Conservation (phyloP, 2,797 vertebrate species). For the Eulemur albifrons region DNA sequence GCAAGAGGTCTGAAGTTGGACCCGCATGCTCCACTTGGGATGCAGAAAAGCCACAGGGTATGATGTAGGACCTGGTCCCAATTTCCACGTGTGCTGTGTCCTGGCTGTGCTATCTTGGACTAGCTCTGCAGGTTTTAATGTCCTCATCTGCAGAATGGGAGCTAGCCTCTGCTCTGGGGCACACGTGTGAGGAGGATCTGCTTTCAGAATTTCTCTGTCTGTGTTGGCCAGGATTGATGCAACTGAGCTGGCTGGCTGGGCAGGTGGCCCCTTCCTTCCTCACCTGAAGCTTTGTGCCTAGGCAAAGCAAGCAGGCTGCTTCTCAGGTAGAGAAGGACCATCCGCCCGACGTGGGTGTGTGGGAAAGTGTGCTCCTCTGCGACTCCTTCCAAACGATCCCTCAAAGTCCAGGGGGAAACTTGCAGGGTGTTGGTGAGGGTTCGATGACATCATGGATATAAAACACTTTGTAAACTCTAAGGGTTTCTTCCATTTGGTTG, state of each 20-base stretch:
- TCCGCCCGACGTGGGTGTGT: neutral
- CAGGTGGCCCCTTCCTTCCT: neutral
- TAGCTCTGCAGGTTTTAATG: neutral
- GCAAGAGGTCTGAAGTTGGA: neutral
- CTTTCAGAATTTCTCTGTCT: neutral
- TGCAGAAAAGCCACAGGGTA: neutral
- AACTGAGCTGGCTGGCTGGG: no score
- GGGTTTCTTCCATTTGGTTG: conserved; percentile 16
- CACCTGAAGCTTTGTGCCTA: neutral
- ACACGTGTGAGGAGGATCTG: neutral
- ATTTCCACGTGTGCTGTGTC: no score
- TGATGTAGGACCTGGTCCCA: neutral
- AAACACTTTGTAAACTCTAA: conserved; percentile 33
- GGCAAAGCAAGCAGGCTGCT: neutral
- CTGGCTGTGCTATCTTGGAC: neutral
- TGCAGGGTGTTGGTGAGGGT: neutral
- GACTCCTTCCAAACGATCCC: neutral
- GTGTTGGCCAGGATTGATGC: neutral
- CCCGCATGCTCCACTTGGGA: neutral
- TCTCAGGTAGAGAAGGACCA: neutral
- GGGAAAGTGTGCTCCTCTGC: neutral
- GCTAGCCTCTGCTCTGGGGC: neutral
- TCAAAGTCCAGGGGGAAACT: neutral
- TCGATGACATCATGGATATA: conserved; percentile 41
- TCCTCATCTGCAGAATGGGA: neutral